Conservation (phyloP, 1,140 invertebrate species). For the Listronotus bonariensis region DNA sequence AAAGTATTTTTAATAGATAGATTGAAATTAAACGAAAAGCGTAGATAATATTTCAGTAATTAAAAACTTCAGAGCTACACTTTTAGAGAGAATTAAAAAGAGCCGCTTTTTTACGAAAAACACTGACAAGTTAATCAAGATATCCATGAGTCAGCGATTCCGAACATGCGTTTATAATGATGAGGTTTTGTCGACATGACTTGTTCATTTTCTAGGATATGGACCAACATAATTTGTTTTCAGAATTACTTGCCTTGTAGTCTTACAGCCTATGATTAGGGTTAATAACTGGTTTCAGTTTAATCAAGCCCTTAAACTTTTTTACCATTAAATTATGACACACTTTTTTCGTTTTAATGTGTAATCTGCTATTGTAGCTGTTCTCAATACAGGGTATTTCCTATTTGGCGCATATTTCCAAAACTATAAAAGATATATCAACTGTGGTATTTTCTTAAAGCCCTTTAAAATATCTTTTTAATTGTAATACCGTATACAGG, state of each 20-base stretch:
- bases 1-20: too few relatives aligned
- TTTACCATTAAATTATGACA: conserved; percentile 4
- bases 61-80: conserved; percentile 38
- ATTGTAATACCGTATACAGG: too few relatives aligned
- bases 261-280: conserved; percentile 10
- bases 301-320: neutral
- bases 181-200: conserved; percentile 42
- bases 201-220: conserved; percentile 36
- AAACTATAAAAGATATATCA: too few relatives aligned
- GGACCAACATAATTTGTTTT: conserved; percentile 38
- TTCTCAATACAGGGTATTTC: too few relatives aligned
- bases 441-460: too few relatives aligned
- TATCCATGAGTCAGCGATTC: conserved; percentile 46
- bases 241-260: conserved; percentile 16
- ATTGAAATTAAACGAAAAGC: conserved; percentile 34
- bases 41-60: conserved; percentile 46
- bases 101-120: conserved; percentile 49
- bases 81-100: conserved; percentile 44
- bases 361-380: too few relatives aligned
- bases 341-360: conserved; percentile 1
- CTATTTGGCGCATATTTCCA: too few relatives aligned
- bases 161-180: conserved; percentile 50
- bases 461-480: too few relatives aligned
- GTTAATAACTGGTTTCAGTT: conserved; percentile 14
- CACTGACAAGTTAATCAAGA: conserved; percentile 53